These are phyloP conservation scores for Serilophus lunatus DNA, from an alignment of 2,113 vertebrate genomes.

Conservation along the genomic window DNA sequence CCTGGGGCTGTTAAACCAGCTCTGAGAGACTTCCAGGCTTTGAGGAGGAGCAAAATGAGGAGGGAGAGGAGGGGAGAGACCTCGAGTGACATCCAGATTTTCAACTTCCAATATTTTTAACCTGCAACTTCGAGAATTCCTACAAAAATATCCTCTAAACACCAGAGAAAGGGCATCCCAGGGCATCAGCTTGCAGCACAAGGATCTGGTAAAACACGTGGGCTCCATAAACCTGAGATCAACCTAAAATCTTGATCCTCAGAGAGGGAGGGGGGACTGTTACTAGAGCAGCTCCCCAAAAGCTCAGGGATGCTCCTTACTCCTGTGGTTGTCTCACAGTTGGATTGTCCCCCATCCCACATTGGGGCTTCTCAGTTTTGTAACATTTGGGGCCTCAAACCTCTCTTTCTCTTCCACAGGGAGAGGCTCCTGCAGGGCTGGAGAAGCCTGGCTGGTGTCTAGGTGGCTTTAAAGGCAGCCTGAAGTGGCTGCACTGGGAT, in stretches of 20 bases:
- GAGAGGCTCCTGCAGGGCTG: background rate
- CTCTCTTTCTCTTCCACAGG: accelerated
- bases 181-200: too few relatives aligned
- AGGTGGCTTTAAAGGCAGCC: constrained; percentile 4
- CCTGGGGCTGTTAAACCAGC: background rate
- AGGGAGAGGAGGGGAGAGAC: background rate
- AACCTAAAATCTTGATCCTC: background rate
- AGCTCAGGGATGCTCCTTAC: background rate
- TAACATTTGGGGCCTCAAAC: accelerated
- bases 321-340: accelerated
- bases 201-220: accelerated
- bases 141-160: background rate
- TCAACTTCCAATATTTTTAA: background rate
- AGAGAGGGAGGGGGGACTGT: background rate
- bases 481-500: background rate
- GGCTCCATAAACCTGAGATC: background rate
- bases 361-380: accelerated
- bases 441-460: background rate
- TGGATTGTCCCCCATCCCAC: accelerated
- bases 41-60: background rate
- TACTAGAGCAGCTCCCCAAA: background rate
- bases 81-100: background rate
- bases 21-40: background rate
- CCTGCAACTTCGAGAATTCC: background rate
- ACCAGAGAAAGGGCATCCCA: background rate